Evolutionary conservation across 2,113 vertebrate genomes (phyloP).

Genomic region (Ivindomyrus marchei): DNA sequence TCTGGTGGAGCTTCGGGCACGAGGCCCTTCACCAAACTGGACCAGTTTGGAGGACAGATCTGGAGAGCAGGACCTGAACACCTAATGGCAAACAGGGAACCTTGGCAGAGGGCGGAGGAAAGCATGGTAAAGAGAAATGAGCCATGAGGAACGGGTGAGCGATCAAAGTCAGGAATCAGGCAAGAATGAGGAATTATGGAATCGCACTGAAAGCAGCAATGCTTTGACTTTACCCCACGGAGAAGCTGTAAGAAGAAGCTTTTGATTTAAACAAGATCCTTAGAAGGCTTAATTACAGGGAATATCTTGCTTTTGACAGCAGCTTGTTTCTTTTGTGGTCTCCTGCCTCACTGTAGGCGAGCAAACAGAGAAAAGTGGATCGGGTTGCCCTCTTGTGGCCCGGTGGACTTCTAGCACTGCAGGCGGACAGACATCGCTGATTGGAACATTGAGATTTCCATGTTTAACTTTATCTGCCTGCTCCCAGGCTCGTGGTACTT

Average conservation of each 20-base stretch:
- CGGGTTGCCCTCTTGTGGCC: background rate
- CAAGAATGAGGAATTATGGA: background rate
- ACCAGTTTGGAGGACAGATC: background rate
- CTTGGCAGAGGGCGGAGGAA: background rate
- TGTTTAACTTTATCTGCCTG: slow-evolving; percentile 1
- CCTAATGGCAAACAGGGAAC: background rate
- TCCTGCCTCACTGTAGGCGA: background rate
- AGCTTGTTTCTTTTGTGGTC: background rate
- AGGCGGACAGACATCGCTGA: background rate
- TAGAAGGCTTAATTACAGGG: background rate
- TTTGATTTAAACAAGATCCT: background rate
- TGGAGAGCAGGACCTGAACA: background rate
- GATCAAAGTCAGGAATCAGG: background rate
- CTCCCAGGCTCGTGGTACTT: background rate
- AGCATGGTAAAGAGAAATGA: background rate
- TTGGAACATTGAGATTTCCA: background rate
- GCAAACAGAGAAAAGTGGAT: background rate
- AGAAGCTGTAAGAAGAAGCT: background rate
- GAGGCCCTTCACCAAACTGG: background rate
- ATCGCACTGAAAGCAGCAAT: background rate
- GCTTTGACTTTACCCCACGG: background rate
- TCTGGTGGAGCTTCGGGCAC: background rate
- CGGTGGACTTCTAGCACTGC: background rate
- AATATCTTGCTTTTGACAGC: background rate
- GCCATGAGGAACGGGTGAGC: background rate